phyloP scores from a whole-genome alignment of 92 coral and sea anemone genomes.

The Epizoanthus ramosus region DNA sequence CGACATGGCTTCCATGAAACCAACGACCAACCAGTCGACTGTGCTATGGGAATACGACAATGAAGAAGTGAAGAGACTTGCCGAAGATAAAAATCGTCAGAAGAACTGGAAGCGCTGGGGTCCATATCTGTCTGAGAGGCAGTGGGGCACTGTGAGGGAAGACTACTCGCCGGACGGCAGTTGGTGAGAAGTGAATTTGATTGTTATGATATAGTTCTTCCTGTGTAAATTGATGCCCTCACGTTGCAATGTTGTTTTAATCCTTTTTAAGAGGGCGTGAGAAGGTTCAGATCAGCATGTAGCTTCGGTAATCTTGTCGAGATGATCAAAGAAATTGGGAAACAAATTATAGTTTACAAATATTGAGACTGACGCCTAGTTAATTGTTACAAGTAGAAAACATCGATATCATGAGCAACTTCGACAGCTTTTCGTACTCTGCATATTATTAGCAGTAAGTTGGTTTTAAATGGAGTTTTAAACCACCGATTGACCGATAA shows the following conservation, averaged over 20 bases:
- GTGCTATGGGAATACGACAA: constrained; percentile 69
- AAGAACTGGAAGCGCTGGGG: constrained; percentile 99
- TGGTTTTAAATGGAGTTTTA: too few species aligned
- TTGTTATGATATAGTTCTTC: background rate
- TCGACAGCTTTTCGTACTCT: too few species aligned
- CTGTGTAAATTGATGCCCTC: too few species aligned
- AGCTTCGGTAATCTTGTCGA: too few species aligned
- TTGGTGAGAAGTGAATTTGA: constrained; percentile 60
- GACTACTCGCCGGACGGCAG: constrained; percentile 92
- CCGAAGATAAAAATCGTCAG: constrained; percentile 72
- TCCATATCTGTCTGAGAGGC: constrained; percentile 94
- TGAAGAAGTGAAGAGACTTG: constrained; percentile 77
- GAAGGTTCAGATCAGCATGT: background rate
- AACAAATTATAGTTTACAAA: too few species aligned
- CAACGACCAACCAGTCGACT: constrained; percentile 43
- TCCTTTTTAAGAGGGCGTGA: background rate
- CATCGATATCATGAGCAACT: too few species aligned
- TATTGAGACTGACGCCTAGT: too few species aligned
- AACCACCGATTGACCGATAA: too few species aligned
- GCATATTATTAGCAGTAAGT: too few species aligned
- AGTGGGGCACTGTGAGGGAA: constrained; percentile 99
- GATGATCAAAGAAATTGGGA: too few species aligned
- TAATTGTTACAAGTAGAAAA: too few species aligned
- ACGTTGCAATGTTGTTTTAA: too few species aligned
- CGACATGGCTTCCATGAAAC: background rate